Base-by-base conservation (phyloP, 2,113 vertebrate genomes). In the Blennius ocellaris region DNA sequence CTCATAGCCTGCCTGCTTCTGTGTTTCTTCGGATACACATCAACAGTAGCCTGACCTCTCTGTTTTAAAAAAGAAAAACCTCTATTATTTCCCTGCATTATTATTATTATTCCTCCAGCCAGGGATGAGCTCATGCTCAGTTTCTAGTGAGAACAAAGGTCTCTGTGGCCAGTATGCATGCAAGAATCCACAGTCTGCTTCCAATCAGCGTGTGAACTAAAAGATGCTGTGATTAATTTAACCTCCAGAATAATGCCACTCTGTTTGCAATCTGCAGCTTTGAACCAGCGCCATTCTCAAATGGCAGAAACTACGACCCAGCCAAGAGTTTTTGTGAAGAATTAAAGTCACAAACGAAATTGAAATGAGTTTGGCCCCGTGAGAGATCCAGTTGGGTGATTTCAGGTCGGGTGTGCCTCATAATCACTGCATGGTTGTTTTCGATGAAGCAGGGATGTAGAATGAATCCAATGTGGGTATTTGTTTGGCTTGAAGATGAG, bases 121-220 rank as follows among this genome's bases (percentile, higher is more conserved):
- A 82, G 64, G 49, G 66, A 87, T 92, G 87, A 90, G 77, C 64
- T 91, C 90, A 92, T 79, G 17, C 80, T 82, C 60, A 30, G 79
- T 43, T 64, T 56, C 58, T 82, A 66, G 66, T 41, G 51, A 80
- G 75, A 65, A 69, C 15, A 1, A 16, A 14, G 14, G 41, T 49
- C 76, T 73, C 67, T 16, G 44, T 58, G 61, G 69, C 6, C 16
- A 49, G 36, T 50, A 15, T 51, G 47, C 5, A 40, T 60, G 37
- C 76, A 72, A 58, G 40, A 30, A 41, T 54, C 41, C 9, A 9
- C 55, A 6, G 47, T 74, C 74, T 83, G 82, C 2, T 80, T 81
- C 45, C 14, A 54, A 53, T 78, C 72, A 81, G n/a, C 3, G 17
- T 45, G 12, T 40, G 55, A 12, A 6, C 11, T 50, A 68, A 47